Evolutionary conservation across 2,888 invertebrate genomes (phyloP).

Genomic region (Priocnemis perturbator): DNA sequence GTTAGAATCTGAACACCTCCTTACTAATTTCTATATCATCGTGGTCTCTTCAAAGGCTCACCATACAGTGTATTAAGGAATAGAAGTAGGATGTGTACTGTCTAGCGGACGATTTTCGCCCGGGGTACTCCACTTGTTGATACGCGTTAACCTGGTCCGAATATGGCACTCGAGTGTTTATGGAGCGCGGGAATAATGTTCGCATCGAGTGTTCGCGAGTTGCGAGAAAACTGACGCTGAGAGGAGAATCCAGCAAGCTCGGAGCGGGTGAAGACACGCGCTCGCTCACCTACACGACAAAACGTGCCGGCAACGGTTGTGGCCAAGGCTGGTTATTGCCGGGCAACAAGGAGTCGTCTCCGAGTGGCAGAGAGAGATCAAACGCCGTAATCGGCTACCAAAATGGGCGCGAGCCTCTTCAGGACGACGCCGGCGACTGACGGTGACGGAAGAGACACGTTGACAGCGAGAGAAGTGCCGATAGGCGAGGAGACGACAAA

Average conservation of each 20-base stretch:
- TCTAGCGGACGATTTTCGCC: background rate
- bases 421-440: constrained; percentile 4
- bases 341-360: constrained; percentile 14
- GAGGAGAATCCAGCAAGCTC: constrained; percentile 1
- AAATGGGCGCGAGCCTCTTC: constrained; percentile 46
- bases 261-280: constrained; percentile 6
- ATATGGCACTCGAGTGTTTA: constrained; percentile 48
- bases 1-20: too few relatives aligned
- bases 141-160: constrained; percentile 32
- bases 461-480: constrained; percentile 6
- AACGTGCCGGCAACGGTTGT: constrained; percentile 12
- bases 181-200: constrained; percentile 50
- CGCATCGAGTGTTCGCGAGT: constrained; percentile 19
- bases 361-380: constrained; percentile 34
- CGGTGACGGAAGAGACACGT: background rate
- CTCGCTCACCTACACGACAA: constrained; percentile 16
- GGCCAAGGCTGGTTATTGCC: constrained; percentile 25
- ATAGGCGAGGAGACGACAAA: background rate
- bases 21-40: too few relatives aligned
- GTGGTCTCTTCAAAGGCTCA: too few relatives aligned
- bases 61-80: too few relatives aligned
- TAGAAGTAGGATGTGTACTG: too few relatives aligned
- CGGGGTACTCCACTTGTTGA: background rate
- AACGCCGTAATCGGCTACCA: constrained; percentile 44
- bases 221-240: too few relatives aligned